Conservation (phyloP, 1,140 invertebrate species). For the Wiebesia pumilae region DNA sequence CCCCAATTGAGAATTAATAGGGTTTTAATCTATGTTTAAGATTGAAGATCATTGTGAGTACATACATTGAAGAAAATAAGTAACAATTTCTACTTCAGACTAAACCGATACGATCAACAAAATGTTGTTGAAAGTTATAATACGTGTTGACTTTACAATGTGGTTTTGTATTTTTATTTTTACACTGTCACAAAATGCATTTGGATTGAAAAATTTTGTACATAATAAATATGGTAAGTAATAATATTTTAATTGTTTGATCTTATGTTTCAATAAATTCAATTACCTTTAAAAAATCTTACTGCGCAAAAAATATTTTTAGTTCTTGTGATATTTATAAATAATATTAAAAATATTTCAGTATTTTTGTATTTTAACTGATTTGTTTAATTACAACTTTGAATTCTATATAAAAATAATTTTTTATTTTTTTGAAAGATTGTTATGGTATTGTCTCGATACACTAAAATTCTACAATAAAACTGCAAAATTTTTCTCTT, state of each 20-base stretch:
- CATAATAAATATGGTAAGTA: not conserved
- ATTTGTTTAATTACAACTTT: too few species aligned
- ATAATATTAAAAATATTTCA: not conserved
- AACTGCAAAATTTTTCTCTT: too few species aligned
- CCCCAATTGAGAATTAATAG: not conserved
- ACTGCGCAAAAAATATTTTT: not conserved
- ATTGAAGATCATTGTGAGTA: constrained; percentile 11
- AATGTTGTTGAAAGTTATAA: not conserved
- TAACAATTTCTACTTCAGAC: not conserved
- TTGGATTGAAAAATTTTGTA: not conserved
- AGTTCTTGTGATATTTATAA: not conserved
- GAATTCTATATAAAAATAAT: too few species aligned
- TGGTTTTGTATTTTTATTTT: not conserved
- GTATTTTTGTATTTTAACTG: too few species aligned
- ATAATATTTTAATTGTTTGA: not conserved
- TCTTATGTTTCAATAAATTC: not conserved
- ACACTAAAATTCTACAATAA: too few species aligned
- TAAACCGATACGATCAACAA: not conserved
- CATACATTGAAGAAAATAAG: not conserved
- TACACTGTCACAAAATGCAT: not conserved
- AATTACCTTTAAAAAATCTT: not conserved
- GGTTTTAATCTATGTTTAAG: constrained; percentile 32
- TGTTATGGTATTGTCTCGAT: too few species aligned
- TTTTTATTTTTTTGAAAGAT: too few species aligned
- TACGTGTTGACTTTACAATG: not conserved